Conservation (phyloP, 2,888 invertebrate species). For the Drosophila melanosoma region DNA sequence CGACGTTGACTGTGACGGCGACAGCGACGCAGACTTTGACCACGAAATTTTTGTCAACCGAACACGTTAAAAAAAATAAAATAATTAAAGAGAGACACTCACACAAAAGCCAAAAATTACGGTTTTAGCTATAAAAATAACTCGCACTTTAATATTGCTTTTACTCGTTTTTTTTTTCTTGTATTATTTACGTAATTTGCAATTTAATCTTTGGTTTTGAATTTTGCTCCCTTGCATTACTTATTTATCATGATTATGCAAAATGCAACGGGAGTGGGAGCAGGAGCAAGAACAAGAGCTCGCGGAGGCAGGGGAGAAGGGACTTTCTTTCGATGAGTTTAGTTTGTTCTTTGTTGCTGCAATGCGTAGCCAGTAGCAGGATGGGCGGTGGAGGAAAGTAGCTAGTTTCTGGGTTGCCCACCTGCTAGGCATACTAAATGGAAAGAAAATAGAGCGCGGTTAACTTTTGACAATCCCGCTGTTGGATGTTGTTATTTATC, state of each 20-base stretch:
- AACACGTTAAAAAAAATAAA: slow-evolving; percentile 50
- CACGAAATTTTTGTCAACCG: slow-evolving; percentile 66
- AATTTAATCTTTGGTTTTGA: slow-evolving; percentile 36
- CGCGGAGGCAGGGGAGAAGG: not conserved
- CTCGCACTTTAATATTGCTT: slow-evolving; percentile 20
- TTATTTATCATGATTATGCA: slow-evolving; percentile 38
- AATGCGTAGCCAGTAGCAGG: slow-evolving; percentile 12
- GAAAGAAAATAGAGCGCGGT: slow-evolving; percentile 26
- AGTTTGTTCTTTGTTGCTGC: slow-evolving; percentile 27
- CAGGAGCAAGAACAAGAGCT: not conserved
- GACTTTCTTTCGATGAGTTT: slow-evolving; percentile 19
- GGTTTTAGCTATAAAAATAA: slow-evolving; percentile 24
- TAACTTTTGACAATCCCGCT: slow-evolving; percentile 38
- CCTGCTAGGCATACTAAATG: slow-evolving; percentile 20
- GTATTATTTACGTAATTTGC: slow-evolving; percentile 46
- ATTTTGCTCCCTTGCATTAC: slow-evolving; percentile 6
- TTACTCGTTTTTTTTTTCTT: not conserved
- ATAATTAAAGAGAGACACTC: slow-evolving; percentile 7
- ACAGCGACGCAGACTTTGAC: slow-evolving; percentile 48
- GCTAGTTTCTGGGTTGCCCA: slow-evolving; percentile 14
- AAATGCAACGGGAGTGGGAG: slow-evolving; percentile 30
- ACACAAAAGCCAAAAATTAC: slow-evolving; percentile 12
- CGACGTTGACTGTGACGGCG: slow-evolving; percentile 33
- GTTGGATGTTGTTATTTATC: slow-evolving; percentile 53
- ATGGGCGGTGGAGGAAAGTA: not conserved